Evolutionary conservation across 1,140 invertebrate genomes (phyloP).

Genomic region (Trachelipus rathkii): DNA sequence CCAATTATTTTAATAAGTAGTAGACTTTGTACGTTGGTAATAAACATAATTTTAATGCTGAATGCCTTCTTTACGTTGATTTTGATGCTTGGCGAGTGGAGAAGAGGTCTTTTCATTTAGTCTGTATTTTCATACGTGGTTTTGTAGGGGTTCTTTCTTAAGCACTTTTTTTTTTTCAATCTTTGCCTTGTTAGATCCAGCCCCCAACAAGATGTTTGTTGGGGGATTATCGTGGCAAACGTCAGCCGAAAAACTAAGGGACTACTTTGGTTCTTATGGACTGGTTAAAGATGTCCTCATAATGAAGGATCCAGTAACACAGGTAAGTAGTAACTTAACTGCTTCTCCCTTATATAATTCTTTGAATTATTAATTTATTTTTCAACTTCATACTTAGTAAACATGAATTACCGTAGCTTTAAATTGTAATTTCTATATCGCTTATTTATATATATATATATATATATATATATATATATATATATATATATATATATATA

Average conservation of each 20-base stretch:
- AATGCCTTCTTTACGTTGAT: too few species aligned
- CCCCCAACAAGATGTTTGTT: constrained; percentile 83
- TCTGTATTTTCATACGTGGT: too few species aligned
- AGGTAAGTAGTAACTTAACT: constrained; percentile 59
- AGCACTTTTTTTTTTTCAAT: neutral
- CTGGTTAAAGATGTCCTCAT: constrained; percentile 86
- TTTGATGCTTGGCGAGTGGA: too few species aligned
- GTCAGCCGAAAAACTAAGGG: constrained; percentile 78
- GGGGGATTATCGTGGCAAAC: constrained; percentile 88
- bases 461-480: constrained; percentile 31
- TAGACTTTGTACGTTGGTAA: too few species aligned
- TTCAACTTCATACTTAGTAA: too few species aligned
- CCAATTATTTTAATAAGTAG: too few species aligned
- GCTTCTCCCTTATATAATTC: too few species aligned
- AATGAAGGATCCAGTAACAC: constrained; percentile 89
- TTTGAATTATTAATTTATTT: too few species aligned
- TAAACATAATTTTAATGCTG: too few species aligned
- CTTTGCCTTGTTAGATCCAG: constrained; percentile 47
- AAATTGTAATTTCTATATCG: too few species aligned
- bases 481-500: constrained; percentile 23
- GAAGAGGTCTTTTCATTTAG: too few species aligned
- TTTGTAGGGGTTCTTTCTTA: neutral
- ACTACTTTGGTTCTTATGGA: constrained; percentile 87
- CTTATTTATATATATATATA: constrained; percentile 23
- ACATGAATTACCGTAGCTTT: too few species aligned